Conservation (phyloP, 1,140 invertebrate species). For the Drosophila novamexicana region DNA sequence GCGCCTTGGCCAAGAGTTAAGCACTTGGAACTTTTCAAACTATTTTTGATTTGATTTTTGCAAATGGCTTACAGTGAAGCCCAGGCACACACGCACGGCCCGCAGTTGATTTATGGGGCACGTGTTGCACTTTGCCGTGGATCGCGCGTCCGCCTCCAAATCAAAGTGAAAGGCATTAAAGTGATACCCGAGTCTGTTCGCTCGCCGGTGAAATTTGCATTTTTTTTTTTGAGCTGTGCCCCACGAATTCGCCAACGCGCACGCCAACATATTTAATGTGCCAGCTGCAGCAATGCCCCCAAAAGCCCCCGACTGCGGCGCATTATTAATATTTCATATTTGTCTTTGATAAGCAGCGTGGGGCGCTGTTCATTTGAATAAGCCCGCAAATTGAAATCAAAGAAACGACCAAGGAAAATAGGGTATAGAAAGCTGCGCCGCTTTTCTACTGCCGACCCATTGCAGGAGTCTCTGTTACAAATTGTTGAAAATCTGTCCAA, state of each 20-base stretch:
- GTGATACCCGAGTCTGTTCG: constrained; percentile 54
- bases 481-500: neutral
- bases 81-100: constrained; percentile 12
- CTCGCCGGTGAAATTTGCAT: constrained; percentile 70
- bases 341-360: constrained; percentile 73
- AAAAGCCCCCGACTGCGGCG: constrained; percentile 22
- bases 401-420: constrained; percentile 6
- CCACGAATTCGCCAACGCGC: constrained; percentile 48
- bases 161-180: constrained; percentile 81
- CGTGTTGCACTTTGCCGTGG: constrained; percentile 73
- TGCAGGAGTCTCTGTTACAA: neutral
- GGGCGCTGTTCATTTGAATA: constrained; percentile 44
- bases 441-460: neutral
- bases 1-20: constrained; percentile 59
- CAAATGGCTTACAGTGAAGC: constrained; percentile 54
- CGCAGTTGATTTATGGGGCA: constrained; percentile 73
- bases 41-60: constrained; percentile 83
- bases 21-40: constrained; percentile 78
- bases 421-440: neutral
- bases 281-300: constrained; percentile 9
- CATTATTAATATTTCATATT: constrained; percentile 82
- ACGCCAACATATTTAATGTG: constrained; percentile 55
- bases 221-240: constrained; percentile 53
- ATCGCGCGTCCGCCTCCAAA: constrained; percentile 45
- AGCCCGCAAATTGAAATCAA: constrained; percentile 50